Base-by-base conservation (phyloP, 2,888 invertebrate genomes). In the Macrophya alboannulata region DNA sequence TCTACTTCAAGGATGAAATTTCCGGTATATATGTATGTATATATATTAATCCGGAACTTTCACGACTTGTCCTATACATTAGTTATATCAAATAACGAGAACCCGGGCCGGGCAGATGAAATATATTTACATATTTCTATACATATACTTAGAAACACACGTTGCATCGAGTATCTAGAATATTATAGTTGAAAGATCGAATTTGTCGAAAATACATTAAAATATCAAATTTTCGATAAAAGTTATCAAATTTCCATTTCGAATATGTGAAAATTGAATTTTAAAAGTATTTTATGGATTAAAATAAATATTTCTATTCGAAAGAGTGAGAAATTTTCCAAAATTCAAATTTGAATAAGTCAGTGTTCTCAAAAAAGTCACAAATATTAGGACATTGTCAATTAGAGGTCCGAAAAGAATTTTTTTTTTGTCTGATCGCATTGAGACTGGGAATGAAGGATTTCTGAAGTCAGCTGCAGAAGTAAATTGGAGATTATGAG, bases 101-200 rank as follows among this genome's bases (percentile, higher is more conserved):
- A 62, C 62, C 10, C 25, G 12, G 8, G 15, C 25, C 10, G 8
- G 15, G 71, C 71, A 37, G 71, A 71, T 71, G 71, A 71, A 71
- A 71, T 71, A 71, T 71, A 40, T 71, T 71, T 71, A 31, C 15
- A 71, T 71, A 71, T 71, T 25, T 68, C 17, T 71, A 71, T 71
- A 62, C 21, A 48, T 48, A 62, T 25, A 62, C 62, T 62, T 21
- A 62, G 62, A 25, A 62, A 62, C 25, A 62, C 5, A n/a, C 10
- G 10, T 48, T 9, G n/a, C n/a, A 6, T 55, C n/a, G n/a, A 55
- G n/a, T 31, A 3, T 31, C 31, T 31, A 31, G 31, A 31, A 31
- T n/a, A 55, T 55, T 55, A 55, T 55, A n/a, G 55, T 55, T 55
- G n/a, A 55, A 17, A 51, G 5, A 55, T 55, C 31, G 17, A 17